Conservation (phyloP, 2,888 invertebrate genomes). For the Meteorus cinctellus region DNA sequence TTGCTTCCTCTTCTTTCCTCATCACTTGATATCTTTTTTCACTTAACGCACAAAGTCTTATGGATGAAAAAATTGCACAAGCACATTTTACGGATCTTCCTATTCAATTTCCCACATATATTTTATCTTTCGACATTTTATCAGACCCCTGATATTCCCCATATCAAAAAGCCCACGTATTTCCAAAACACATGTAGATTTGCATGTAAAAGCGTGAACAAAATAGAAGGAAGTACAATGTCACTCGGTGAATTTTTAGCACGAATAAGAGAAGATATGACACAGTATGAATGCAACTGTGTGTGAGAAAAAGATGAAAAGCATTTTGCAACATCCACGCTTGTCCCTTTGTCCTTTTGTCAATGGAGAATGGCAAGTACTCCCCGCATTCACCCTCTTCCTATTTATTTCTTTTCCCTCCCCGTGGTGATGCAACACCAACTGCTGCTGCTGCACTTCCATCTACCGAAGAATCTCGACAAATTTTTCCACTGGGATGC, state of each 20-base stretch:
- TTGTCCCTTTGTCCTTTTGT: slow-evolving; percentile 17
- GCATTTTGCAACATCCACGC: slow-evolving; percentile 11
- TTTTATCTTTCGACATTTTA: slow-evolving; percentile 43
- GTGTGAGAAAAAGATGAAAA: slow-evolving; percentile 14
- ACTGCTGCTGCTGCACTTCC: slow-evolving; percentile 35
- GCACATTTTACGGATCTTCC: slow-evolving; percentile 70
- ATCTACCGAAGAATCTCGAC: slow-evolving; percentile 51
- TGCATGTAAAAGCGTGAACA: not conserved
- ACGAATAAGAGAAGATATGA: not conserved
- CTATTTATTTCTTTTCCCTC: not conserved
- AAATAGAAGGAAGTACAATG: not conserved
- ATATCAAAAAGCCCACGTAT: not conserved
- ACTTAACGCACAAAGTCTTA: slow-evolving; percentile 32
- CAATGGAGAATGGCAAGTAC: slow-evolving; percentile 19
- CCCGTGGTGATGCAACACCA: not conserved
- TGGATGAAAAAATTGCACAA: slow-evolving; percentile 53
- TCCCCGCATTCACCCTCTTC: not conserved
- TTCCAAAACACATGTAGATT: not conserved
- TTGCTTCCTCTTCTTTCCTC: not conserved
- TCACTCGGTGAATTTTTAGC: slow-evolving; percentile 9
- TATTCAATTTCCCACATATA: slow-evolving; percentile 71
- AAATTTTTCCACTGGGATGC: slow-evolving; percentile 9
- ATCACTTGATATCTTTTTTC: slow-evolving; percentile 16
- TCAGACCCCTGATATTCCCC: slow-evolving; percentile 26
- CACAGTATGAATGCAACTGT: not conserved